Evolutionary conservation across 2,888 invertebrate genomes (phyloP).

Genomic region (Poecilus cupreus): DNA sequence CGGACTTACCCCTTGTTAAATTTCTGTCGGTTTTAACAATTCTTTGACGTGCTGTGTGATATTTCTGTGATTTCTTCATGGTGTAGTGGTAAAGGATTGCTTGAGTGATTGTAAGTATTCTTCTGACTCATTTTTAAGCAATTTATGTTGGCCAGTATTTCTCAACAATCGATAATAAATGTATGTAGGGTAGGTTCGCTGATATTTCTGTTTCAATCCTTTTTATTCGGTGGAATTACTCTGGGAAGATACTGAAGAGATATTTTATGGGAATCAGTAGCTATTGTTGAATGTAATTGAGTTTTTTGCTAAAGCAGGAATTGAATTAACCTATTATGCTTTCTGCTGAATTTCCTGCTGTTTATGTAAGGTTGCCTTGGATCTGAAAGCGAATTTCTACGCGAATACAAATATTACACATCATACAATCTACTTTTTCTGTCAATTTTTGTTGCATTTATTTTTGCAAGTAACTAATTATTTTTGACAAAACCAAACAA

Average conservation of each 20-base stretch:
- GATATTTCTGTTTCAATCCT: background rate
- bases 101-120: background rate
- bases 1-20: conserved; percentile 39
- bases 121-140: background rate
- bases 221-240: background rate
- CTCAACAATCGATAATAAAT: conserved; percentile 8
- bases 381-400: background rate
- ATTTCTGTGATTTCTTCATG: conserved; percentile 28
- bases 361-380: background rate
- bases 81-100: background rate
- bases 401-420: background rate
- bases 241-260: too few relatives aligned
- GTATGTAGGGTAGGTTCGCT: conserved; percentile 21
- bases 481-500: too few relatives aligned
- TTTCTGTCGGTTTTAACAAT: conserved; percentile 26
- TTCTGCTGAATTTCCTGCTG: background rate
- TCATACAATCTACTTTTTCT: background rate
- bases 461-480: too few relatives aligned
- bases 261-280: background rate
- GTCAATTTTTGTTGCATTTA: too few relatives aligned
- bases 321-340: background rate
- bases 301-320: background rate
- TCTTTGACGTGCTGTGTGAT: conserved; percentile 9
- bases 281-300: background rate
- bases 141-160: background rate